Percentiles rank a stretch among this genome's conserved stretches.
Evolutionary conservation across 2,113 vertebrate genomes (phyloP).

Genomic region (Mormoops blainvillei): DNA sequence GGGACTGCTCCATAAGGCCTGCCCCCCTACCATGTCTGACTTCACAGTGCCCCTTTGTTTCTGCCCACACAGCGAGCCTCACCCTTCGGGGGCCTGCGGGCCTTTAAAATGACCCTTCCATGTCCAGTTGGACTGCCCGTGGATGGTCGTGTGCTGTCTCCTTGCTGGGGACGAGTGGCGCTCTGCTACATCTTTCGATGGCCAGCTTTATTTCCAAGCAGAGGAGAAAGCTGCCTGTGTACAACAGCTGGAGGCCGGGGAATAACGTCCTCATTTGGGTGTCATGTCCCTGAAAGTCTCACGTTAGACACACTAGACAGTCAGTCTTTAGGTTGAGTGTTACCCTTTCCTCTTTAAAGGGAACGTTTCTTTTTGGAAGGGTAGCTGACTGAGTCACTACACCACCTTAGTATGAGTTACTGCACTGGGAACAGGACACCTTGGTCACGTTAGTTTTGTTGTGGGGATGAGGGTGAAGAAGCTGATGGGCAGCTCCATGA

Average conservation of each 20-base stretch:
- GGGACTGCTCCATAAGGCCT: background rate
- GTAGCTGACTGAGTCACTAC: background rate
- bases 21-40: background rate
- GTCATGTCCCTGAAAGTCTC: background rate
- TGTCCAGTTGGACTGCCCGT: background rate
- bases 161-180: background rate
- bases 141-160: fast-evolving
- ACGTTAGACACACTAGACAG: background rate
- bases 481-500: background rate
- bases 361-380: background rate
- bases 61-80: background rate
- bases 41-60: background rate
- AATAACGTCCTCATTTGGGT: background rate
- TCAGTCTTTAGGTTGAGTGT: background rate
- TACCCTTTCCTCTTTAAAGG: background rate
- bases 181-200: background rate
- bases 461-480: background rate
- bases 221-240: background rate
- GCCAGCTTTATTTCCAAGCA: background rate
- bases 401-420: background rate
- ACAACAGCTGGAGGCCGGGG: background rate
- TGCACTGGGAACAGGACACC: background rate
- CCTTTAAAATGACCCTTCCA: fast-evolving
- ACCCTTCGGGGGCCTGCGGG: fast-evolving
- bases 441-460: background rate